These are phyloP conservation scores for Hylaeus anthracinus DNA, from an alignment of 1,140 invertebrate genomes.

Conservation along the genomic window DNA sequence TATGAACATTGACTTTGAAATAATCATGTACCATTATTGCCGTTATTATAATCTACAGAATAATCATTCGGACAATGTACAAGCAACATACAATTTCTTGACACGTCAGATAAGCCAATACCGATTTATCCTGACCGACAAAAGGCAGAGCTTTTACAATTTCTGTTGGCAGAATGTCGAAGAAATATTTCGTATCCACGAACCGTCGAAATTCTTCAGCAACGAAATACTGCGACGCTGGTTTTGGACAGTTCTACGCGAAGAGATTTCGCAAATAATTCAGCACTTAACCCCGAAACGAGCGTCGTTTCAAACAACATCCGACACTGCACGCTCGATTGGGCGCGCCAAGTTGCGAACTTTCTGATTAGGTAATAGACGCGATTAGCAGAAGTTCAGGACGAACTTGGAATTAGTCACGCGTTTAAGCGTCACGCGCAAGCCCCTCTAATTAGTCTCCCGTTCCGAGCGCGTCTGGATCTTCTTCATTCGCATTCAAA, in stretches of 20 bases:
- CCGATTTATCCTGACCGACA: no score
- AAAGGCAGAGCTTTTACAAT: no score
- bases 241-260: background rate
- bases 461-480: background rate
- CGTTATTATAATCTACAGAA: no score
- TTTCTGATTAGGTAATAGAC: slow-evolving; percentile 12
- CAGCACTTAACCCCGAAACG: background rate
- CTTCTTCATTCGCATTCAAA: background rate
- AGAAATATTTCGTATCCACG: no score
- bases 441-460: slow-evolving; percentile 18
- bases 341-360: background rate
- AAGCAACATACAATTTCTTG: no score
- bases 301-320: background rate
- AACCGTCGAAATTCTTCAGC: no score
- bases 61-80: no score
- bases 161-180: no score
- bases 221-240: no score
- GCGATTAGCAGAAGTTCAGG: background rate
- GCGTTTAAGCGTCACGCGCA: background rate
- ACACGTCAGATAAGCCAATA: no score
- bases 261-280: background rate
- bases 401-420: background rate
- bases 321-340: background rate
- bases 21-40: no score
- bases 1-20: no score